Conservation (phyloP, 1,140 invertebrate species). For the Calycopis cecrops region DNA sequence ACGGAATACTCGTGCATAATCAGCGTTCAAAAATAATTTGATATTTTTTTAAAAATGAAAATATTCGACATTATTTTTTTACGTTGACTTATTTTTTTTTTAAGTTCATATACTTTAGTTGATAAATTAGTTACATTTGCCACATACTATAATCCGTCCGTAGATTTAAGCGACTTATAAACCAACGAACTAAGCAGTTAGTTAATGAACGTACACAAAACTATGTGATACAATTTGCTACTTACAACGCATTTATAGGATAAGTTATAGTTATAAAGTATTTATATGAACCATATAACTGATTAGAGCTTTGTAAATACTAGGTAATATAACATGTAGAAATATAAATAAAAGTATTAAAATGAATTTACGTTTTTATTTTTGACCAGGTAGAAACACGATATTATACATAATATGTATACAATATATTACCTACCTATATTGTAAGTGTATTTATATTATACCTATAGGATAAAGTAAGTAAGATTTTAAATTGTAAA, state of each 20-base stretch:
- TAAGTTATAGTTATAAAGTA: conserved; percentile 54
- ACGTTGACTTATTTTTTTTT: neutral
- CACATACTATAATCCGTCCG: conserved; percentile 4
- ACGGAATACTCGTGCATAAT: neutral
- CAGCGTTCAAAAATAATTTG: neutral
- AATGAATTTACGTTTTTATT: conserved; percentile 6
- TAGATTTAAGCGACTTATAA: neutral
- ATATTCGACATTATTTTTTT: conserved; percentile 2
- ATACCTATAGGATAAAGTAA: no score
- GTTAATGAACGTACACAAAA: conserved; percentile 47
- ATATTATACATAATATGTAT: no score
- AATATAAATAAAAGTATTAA: conserved; percentile 18
- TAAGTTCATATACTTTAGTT: conserved; percentile 1
- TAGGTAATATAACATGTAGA: conserved; percentile 38
- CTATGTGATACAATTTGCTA: conserved; percentile 61
- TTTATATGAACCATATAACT: conserved; percentile 61
- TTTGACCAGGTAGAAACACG: neutral
- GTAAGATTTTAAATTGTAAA: no score
- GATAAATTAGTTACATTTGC: conserved; percentile 2
- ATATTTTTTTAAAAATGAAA: neutral
- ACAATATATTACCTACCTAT: no score
- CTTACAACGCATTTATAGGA: conserved; percentile 65
- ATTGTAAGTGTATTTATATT: no score
- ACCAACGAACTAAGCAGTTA: conserved; percentile 3
- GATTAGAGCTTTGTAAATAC: conserved; percentile 63